Conservation (phyloP, 2,113 vertebrate genomes). For the Cygnus atratus region DNA sequence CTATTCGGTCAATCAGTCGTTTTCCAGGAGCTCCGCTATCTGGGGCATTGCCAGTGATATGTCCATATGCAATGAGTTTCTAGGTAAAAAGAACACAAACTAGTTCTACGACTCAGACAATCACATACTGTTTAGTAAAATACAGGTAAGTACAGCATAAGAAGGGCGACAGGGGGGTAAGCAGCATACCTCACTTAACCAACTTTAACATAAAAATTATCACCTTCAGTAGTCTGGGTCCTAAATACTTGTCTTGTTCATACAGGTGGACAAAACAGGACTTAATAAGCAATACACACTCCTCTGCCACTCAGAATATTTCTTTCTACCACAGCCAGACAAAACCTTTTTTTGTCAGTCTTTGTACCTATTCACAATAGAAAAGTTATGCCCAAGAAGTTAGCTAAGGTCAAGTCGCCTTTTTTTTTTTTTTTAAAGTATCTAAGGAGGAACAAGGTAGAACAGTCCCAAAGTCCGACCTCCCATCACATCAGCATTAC, state of each 20-base stretch:
- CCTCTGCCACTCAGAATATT: not conserved
- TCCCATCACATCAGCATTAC: not conserved
- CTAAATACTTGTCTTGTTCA: not conserved
- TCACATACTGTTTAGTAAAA: not conserved
- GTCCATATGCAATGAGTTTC: slow-evolving; percentile 97
- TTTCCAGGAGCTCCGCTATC: slow-evolving; percentile 90
- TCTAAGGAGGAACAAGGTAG: not conserved
- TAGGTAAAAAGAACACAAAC: slow-evolving; percentile 65
- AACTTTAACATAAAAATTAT: not conserved
- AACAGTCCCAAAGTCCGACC: not conserved
- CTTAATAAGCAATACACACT: not conserved
- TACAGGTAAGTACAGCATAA: not conserved
- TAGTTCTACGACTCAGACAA: not conserved
- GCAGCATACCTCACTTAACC: not conserved
- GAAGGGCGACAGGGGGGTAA: not conserved
- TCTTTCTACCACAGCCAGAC: not conserved
- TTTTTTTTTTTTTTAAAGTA: not conserved
- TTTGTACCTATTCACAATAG: not conserved
- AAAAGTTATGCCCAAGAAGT: not conserved
- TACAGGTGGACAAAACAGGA: not conserved
- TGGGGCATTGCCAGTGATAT: slow-evolving; percentile 95
- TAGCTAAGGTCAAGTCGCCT: not conserved
- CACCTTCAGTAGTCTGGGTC: not conserved
- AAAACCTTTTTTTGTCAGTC: not conserved
- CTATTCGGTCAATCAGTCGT: slow-evolving; percentile 92